These are phyloP conservation scores for Sphyrna mokarran DNA, from an alignment of 2,113 vertebrate genomes.

Conservation along the genomic window DNA sequence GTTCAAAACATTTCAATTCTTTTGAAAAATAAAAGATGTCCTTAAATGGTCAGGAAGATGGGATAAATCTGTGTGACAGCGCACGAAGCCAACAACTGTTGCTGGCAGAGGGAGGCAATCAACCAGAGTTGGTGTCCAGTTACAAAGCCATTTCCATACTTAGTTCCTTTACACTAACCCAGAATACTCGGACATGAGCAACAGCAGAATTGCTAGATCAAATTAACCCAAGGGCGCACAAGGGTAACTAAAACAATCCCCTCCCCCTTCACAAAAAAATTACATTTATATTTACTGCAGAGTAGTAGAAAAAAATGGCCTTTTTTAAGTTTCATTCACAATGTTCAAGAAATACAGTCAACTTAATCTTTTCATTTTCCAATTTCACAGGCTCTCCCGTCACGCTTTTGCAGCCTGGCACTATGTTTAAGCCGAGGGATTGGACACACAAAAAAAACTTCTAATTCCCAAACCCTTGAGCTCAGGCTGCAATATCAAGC, in stretches of 20 bases:
- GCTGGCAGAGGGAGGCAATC: slow-evolving; percentile 39
- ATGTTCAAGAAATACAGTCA: background rate
- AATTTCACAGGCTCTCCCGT: background rate
- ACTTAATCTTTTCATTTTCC: background rate
- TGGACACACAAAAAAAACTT: background rate
- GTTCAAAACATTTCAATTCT: slow-evolving; percentile 30
- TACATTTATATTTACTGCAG: background rate
- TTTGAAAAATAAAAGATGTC: slow-evolving; percentile 51
- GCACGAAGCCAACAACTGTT: slow-evolving; percentile 55
- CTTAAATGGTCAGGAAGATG: slow-evolving; percentile 61
- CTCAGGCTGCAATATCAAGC: background rate
- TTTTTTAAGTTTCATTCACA: background rate
- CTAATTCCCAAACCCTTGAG: background rate
- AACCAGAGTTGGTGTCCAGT: slow-evolving; percentile 51
- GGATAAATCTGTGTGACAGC: slow-evolving; percentile 43
- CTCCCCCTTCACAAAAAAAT: background rate
- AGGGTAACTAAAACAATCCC: slow-evolving; percentile 51
- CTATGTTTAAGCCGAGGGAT: too few relatives aligned
- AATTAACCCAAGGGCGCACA: slow-evolving; percentile 77
- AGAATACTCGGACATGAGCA: slow-evolving; percentile 46
- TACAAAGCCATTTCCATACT: slow-evolving; percentile 68
- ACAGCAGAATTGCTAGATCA: slow-evolving; percentile 48
- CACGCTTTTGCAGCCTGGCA: slow-evolving; percentile 1
- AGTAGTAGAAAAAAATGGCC: background rate
- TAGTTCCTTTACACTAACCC: slow-evolving; percentile 56